Evolutionary conservation across 2,113 vertebrate genomes (phyloP).

Genomic region (Rattus norvegicus): GRCr8 NC_086019.1:211027001-211027500

Average conservation of each 20-base stretch:
- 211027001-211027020: slow-evolving; percentile 35
- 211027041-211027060: slow-evolving; percentile 48
- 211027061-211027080: slow-evolving; percentile 14
- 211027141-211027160: not conserved
- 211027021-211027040: not conserved
- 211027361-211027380: slow-evolving; percentile 19
- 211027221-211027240: slow-evolving; percentile 63
- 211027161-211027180: slow-evolving; percentile 58
- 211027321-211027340: slow-evolving; percentile 54
- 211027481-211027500: slow-evolving; percentile 74
- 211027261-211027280: slow-evolving; percentile 52
- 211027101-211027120: not conserved
- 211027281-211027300: slow-evolving; percentile 49
- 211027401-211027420: slow-evolving; percentile 52
- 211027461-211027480: slow-evolving; percentile 73
- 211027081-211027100: slow-evolving; percentile 14
- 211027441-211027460: slow-evolving; percentile 56
- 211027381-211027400: slow-evolving; percentile 51
- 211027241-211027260: slow-evolving; percentile 56
- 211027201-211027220: slow-evolving; percentile 67
- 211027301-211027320: slow-evolving; percentile 51
- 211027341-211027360: slow-evolving; percentile 69
- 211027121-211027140: not conserved
- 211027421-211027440: slow-evolving; percentile 54
- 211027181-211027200: slow-evolving; percentile 66